These are phyloP conservation scores for Acronicta psi DNA, from an alignment of 2,888 invertebrate genomes.

Conservation along the genomic window DNA sequence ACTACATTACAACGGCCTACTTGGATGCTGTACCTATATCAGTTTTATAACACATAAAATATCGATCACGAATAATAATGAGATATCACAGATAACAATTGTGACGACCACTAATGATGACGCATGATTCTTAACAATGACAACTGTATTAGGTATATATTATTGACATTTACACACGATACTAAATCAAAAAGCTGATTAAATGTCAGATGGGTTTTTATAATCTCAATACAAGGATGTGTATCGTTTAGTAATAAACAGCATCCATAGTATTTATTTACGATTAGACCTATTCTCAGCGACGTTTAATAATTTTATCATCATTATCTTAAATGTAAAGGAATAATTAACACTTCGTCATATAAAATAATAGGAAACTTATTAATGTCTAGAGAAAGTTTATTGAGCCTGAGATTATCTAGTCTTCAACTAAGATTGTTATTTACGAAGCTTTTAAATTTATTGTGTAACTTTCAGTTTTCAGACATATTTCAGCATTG, in stretches of 20 bases:
- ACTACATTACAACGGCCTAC: constrained; percentile 15
- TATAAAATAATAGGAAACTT: not conserved
- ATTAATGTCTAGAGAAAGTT: constrained; percentile 5
- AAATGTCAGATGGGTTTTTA: constrained; percentile 16
- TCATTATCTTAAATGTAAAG: constrained; percentile 1
- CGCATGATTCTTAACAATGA: constrained; percentile 25
- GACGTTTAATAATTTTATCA: constrained; percentile 3
- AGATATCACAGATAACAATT: constrained; percentile 25
- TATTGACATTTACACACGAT: constrained; percentile 37
- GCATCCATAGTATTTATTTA: constrained; percentile 15
- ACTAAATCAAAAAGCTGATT: constrained; percentile 27
- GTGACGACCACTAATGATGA: constrained; percentile 17
- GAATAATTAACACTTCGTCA: not conserved
- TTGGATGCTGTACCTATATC: constrained; percentile 16
- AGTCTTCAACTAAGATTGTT: not conserved
- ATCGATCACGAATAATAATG: constrained; percentile 36
- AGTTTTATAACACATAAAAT: constrained; percentile 43
- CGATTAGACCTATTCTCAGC: not conserved
- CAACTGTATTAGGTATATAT: constrained; percentile 29
- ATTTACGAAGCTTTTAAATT: not conserved
- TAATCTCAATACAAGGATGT: constrained; percentile 13
- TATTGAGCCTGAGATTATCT: not conserved
- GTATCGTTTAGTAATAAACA: constrained; percentile 17
- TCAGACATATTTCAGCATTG: not conserved
- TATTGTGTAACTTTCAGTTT: not conserved